A percentile compares a stretch with the other conserved stretches of the same genome.
Conservation (phyloP, 1,140 invertebrate genomes). For the Periplaneta americana region DNA sequence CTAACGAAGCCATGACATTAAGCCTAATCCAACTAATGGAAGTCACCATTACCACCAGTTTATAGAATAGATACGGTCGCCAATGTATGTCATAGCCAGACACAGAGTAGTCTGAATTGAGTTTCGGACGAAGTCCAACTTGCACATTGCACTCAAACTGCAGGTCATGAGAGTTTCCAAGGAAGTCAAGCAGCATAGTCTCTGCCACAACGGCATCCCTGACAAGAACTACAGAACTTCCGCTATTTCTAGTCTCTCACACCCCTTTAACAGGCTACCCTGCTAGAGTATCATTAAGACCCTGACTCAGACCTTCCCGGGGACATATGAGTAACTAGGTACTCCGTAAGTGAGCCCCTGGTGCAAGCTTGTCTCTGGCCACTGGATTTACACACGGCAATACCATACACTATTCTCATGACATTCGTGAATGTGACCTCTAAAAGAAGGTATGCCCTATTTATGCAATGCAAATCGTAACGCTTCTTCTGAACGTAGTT, state of each 20-base stretch:
- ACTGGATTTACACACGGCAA: too few relatives aligned
- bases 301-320: conserved; percentile 53
- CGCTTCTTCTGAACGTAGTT: too few relatives aligned
- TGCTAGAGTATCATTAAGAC: conserved; percentile 42
- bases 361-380: conserved; percentile 46
- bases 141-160: conserved; percentile 51
- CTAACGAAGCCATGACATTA: too few relatives aligned
- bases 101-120: conserved; percentile 56
- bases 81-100: conserved; percentile 34
- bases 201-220: conserved; percentile 29
- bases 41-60: too few relatives aligned
- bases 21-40: too few relatives aligned
- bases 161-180: conserved; percentile 47
- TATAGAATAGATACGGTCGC: too few relatives aligned
- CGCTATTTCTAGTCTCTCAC: conserved; percentile 46
- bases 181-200: conserved; percentile 27
- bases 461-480: too few relatives aligned
- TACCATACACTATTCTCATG: too few relatives aligned
- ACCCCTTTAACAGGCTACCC: conserved; percentile 44
- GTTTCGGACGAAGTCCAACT: conserved; percentile 41
- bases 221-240: conserved; percentile 25
- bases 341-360: conserved; percentile 47
- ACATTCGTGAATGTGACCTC: too few relatives aligned
- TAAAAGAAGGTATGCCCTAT: too few relatives aligned
- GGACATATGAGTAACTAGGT: conserved; percentile 42